Evolutionary conservation across 2,888 invertebrate genomes (phyloP).

Genomic region (Tupiocoris notatus): DNA sequence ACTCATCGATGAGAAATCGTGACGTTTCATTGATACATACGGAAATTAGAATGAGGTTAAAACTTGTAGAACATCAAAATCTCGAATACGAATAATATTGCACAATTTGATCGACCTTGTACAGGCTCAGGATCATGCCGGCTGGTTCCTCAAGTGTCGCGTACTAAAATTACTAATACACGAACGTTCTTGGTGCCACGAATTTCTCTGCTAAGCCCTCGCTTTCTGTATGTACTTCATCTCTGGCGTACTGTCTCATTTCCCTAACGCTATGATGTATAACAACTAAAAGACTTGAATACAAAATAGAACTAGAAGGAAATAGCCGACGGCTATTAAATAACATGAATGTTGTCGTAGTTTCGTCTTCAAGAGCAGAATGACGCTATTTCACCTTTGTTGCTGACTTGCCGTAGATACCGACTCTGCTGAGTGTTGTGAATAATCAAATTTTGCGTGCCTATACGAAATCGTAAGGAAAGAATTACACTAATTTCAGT

Average conservation of each 20-base stretch:
- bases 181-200: slow-evolving; percentile 23
- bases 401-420: slow-evolving; percentile 33
- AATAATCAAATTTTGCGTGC: slow-evolving; percentile 22
- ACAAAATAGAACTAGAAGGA: not conserved
- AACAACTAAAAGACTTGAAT: slow-evolving; percentile 11
- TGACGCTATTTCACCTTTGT: slow-evolving; percentile 11
- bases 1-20: too few species aligned
- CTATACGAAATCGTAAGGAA: slow-evolving; percentile 3
- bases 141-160: too few species aligned
- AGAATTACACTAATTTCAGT: not conserved
- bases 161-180: too few species aligned
- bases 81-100: too few species aligned
- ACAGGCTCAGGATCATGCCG: too few species aligned
- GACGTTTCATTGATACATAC: too few species aligned
- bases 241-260: slow-evolving; percentile 19
- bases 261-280: slow-evolving; percentile 4
- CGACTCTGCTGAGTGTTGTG: slow-evolving; percentile 28
- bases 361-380: not conserved
- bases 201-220: slow-evolving; percentile 26
- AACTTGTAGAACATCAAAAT: too few species aligned
- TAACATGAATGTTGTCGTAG: slow-evolving; percentile 30
- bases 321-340: not conserved
- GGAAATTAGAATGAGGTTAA: too few species aligned
- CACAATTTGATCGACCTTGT: too few species aligned
- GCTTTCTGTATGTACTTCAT: slow-evolving; percentile 29